Base-by-base conservation (phyloP, 2,888 invertebrate genomes). In the Drosophila robusta region DNA sequence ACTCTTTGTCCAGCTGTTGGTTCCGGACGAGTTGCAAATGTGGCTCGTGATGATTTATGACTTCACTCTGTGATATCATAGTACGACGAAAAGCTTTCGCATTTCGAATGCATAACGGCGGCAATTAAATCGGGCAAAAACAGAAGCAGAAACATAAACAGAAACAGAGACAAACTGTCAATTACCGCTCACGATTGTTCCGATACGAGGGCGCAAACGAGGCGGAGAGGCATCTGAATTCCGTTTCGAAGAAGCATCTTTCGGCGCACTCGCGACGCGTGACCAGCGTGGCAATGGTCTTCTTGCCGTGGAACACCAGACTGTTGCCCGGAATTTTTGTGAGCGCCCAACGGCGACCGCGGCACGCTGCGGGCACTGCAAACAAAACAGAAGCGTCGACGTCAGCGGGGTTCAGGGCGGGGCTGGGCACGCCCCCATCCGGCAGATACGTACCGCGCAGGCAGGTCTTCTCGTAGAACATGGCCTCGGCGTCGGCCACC, bases 241-340 rank as follows among this genome's bases (percentile, higher is more conserved):
- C 90, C 42, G 84, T 91, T 88, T 94, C 94, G 60, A 93, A 92
- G 50, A 94, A 90, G 85, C 95, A 95, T 67, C 92, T 90, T 80
- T 94, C 94, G 79, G 96, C 95, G 90, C 97, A 97, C 73, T 95
- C 94, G 62, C 93, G 93, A 75, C 95, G 93, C 34, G 95, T 95
- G 66, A 94, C 92, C 77, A 95, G 93, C 38, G 93, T 93, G 2
- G 95, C 90, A 63, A 96, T 92, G 81, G 94, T 94, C 74, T 94
- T 93, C 54, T 94, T 93, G 69, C 94, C 94, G 76, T 95, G 95
- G 12, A 95, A 95, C 58, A 96, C 94, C 77, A 97, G 92, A 77
- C 95, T 94, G 78, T 95, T 95, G 11, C 97, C 96, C 9, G 96
- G 95, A 54, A 95, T 95, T 80, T 95, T 94, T 87, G 97, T 97